A percentile compares a stretch with the other conserved stretches of the same genome.
phyloP scores from a whole-genome alignment of 2,113 vertebrate species.

The Ctenomys sociabilis region DNA sequence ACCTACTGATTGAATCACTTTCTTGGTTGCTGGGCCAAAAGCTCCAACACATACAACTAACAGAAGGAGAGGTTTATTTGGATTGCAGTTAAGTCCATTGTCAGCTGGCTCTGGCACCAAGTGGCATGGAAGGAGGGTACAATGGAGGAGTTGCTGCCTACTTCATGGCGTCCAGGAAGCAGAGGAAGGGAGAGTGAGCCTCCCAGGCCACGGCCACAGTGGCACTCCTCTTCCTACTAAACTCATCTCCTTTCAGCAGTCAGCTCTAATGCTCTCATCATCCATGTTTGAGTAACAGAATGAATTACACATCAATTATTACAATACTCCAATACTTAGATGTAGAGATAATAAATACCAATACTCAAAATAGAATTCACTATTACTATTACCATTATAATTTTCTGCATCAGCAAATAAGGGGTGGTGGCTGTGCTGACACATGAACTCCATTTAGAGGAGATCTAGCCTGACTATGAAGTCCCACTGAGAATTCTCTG shows the following conservation, averaged over 20 bases:
- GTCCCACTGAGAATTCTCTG: slow-evolving; percentile 15
- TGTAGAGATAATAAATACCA: not conserved
- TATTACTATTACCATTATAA: not conserved
- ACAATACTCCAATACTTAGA: not conserved
- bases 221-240: not conserved
- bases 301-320: not conserved
- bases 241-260: not conserved
- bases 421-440: not conserved
- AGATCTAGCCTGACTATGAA: not conserved
- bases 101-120: not conserved
- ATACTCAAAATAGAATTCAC: not conserved
- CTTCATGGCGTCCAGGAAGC: not conserved
- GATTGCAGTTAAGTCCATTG: not conserved
- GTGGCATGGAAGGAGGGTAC: not conserved
- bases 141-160: not conserved
- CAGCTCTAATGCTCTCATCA: not conserved
- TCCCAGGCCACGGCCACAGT: not conserved
- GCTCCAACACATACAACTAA: not conserved
- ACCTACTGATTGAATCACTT: not conserved
- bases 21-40: not conserved
- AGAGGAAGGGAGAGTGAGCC: not conserved
- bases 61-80: not conserved
- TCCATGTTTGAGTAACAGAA: not conserved
- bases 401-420: slow-evolving; percentile 35
- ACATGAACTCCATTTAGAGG: not conserved